Evolutionary conservation across 2,888 invertebrate species (phyloP), one percentile per base, ranked within the genome.

Genomic region (Diaphora mendica): DNA sequence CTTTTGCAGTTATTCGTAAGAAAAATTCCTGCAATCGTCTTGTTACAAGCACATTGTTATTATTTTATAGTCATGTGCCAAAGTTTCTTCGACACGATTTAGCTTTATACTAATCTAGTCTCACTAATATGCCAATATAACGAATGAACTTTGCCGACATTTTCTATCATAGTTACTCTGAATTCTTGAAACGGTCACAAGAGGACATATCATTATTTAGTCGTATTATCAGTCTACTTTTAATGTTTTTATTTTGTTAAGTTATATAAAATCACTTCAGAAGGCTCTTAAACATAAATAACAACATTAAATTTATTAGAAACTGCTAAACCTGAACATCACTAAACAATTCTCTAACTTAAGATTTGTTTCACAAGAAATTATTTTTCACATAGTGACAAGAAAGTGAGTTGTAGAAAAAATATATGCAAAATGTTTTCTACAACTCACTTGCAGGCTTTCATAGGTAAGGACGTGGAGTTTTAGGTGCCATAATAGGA

Each of bases 401-500:
- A 39, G 39, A 39, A 11, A 39, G 39, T 39, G 39, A 39, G 39
- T 39, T 39, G 5, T 8, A 39, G 11, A 39, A 39, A 39, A 35
- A 39, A 11, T 11, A 39, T 39, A 11, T 39, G 39, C 7, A 39
- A 69, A 77, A 55, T 17, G 66, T 65, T 70, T n/a, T 4, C 33
- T 35, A 23, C 8, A 51, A 30, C 33, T n/a, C 30, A 51, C 51
- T 65, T 71, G n/a, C 13, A 70, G 23, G 15, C 35, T 33, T 71
- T 51, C 39, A 65, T 33, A 48, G 20, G 65, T 20, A 70, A 70
- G 44, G 42, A 80, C 80, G 82, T 85, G 78, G 80, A 84, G 83
- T 87, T 88, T 83, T 85, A 89, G 87, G 86, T 84, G 80, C 86
- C 87, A 87, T 89, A 91, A 92, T 90, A 90, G 86, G 88, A 91